Percentiles rank a stretch among this genome's conserved stretches.
phyloP scores from a whole-genome alignment of 2,113 vertebrate species.

The Coregonus clupeaformis region DNA sequence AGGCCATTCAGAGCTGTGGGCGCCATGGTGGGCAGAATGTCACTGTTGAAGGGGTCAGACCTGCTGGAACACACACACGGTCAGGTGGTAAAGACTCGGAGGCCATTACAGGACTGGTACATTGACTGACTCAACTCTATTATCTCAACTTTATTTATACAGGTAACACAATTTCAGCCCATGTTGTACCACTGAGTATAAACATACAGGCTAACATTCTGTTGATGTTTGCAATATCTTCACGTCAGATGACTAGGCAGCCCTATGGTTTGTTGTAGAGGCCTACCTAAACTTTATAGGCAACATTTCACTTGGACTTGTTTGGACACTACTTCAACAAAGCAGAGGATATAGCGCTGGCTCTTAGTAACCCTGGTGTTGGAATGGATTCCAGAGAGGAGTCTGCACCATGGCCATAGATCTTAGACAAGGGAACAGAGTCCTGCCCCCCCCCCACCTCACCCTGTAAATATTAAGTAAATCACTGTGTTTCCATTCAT shows the following conservation, averaged over 20 bases:
- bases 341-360: constrained; percentile 1
- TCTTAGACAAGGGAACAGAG: not conserved
- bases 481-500: constrained; percentile 1
- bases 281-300: not conserved
- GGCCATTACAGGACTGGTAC: not conserved
- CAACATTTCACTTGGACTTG: constrained; percentile 13
- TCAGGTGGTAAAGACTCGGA: not conserved
- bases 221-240: not conserved
- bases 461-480: constrained; percentile 9
- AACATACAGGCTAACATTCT: not conserved
- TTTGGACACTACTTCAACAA: constrained; percentile 25
- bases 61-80: constrained; percentile 47
- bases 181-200: no score
- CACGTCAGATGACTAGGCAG: not conserved
- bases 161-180: no score
- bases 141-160: not conserved
- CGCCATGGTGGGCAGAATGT: constrained; percentile 42
- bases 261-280: not conserved
- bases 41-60: constrained; percentile 44
- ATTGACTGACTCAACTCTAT: not conserved
- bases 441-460: not conserved
- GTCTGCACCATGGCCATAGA: not conserved
- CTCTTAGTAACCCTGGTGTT: not conserved
- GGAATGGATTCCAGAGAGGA: not conserved
- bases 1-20: constrained; percentile 40